Base-by-base conservation (phyloP, 2,797 vertebrate genomes). In the Lacerta bilineata region DNA sequence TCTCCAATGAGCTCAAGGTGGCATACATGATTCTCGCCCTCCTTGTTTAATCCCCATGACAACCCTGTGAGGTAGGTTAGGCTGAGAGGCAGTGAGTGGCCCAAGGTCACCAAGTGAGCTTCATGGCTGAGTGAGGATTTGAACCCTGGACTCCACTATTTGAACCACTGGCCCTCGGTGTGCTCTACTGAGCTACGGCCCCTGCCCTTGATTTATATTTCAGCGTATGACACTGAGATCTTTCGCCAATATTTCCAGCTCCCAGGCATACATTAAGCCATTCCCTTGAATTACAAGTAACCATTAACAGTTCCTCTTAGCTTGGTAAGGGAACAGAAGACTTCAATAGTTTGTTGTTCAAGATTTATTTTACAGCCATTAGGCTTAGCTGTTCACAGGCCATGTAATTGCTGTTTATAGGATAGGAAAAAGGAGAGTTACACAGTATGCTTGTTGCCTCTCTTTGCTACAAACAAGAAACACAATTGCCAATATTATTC, bases 331-430 rank as follows among this genome's bases (percentile, higher is more conserved):
- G 46, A 85, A 89, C 29, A 5, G 36, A 80, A 68, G 29, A 78
- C 5, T 55, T 77, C 74, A 88, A 25, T 66, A 83, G 74, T 91
- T 43, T 87, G 29, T 88, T 88, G 29, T 84, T 92, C 83, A 84
- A 61, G 13, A 61, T 76, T 90, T 87, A 83, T 85, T 91, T 89
- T 71, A 87, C 36, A 85, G 43, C 50, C 87, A 74, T 43, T 80
- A 90, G 41, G 80, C 39, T 68, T 84, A 75, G 11, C 15, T 41
- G 64, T 86, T 80, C 84, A 88, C 18, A 3, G 33, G 18, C 66
- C 59, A 29, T 76, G 25, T 79, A 91, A 88, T 88, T 72, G 68
- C n/a, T 77, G 13, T 83, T 91, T 87, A 69, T 33, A 43, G 80
- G 8, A 39, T 88, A 81, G 55, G 86, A 83, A 78, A 88, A 87